Evolutionary conservation across 2,113 vertebrate genomes (phyloP).

Genomic region (Columba livia): DNA sequence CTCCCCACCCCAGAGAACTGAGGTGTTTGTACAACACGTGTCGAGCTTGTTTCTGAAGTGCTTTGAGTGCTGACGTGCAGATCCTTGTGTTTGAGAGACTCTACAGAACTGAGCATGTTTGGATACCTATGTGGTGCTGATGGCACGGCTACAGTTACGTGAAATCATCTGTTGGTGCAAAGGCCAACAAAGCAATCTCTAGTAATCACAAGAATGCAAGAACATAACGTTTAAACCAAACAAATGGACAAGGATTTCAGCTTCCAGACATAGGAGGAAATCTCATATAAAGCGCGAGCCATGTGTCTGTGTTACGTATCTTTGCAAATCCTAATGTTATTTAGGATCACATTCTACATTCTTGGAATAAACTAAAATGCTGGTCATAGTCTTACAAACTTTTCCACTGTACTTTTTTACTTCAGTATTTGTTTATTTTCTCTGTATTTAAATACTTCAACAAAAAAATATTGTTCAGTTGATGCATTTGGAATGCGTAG

Average conservation of each 20-base stretch:
- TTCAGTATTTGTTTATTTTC: neutral
- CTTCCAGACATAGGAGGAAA: neutral
- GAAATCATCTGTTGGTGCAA: neutral
- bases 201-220: neutral
- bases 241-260: neutral
- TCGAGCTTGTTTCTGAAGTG: neutral
- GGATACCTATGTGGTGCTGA: rapidly evolving
- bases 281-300: neutral
- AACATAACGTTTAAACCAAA: neutral
- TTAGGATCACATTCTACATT: neutral
- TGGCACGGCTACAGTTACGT: neutral
- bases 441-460: neutral
- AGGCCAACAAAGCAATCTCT: neutral
- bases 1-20: neutral
- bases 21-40: neutral
- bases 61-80: neutral
- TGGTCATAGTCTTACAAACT: neutral
- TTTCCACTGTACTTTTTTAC: neutral
- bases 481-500: neutral
- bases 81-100: neutral
- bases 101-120: neutral
- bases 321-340: neutral
- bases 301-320: neutral
- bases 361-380: neutral
- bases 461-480: neutral